Conservation (phyloP, 2,797 vertebrate genomes). For the Margarornis squamiger region DNA sequence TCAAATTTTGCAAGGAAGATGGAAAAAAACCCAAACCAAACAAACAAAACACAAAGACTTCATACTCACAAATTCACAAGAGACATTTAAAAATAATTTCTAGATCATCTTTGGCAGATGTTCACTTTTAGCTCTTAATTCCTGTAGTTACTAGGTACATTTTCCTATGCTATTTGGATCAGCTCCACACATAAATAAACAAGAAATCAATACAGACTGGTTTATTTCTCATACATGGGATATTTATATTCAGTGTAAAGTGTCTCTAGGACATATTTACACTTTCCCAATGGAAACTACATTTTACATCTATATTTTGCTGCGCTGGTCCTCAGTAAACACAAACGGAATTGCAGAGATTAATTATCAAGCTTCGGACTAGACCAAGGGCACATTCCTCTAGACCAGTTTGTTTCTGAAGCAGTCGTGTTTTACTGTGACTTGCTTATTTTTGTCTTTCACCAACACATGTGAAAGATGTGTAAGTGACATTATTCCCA, state of each 20-base stretch:
- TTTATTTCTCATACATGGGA: background rate
- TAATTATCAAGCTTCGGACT: background rate
- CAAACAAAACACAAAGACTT: background rate
- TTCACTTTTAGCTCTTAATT: background rate
- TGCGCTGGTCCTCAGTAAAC: background rate
- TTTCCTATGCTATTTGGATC: background rate
- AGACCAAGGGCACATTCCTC: background rate
- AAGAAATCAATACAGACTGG: background rate
- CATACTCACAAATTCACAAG: background rate
- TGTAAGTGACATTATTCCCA: background rate
- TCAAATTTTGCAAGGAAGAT: background rate
- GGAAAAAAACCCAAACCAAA: fast-evolving
- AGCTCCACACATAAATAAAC: background rate
- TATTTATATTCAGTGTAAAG: background rate
- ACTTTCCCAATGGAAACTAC: background rate
- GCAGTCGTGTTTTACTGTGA: background rate
- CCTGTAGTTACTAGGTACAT: background rate
- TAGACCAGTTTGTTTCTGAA: background rate
- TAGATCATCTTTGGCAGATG: background rate
- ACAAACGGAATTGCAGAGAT: background rate
- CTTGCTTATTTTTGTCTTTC: background rate
- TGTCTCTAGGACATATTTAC: background rate
- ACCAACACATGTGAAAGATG: background rate
- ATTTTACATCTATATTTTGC: background rate
- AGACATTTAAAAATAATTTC: background rate